A percentile compares a stretch with the other conserved stretches of the same genome.
These are phyloP conservation scores for Trilocha varians DNA, from an alignment of 2,888 invertebrate genomes.

Conservation along the genomic window DNA sequence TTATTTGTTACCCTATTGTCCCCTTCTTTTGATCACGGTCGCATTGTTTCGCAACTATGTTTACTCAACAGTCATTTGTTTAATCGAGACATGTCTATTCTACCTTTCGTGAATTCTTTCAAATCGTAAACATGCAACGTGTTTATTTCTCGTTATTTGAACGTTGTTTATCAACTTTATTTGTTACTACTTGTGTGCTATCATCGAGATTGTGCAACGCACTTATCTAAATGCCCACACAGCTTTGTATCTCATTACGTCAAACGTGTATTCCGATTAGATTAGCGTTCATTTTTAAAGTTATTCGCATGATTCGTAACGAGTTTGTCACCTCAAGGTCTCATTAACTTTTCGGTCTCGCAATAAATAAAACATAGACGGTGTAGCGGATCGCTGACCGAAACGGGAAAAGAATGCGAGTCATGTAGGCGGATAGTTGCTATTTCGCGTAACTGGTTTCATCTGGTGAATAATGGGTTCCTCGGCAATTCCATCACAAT, in stretches of 20 bases:
- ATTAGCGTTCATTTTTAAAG: constrained; percentile 19
- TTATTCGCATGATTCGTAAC: constrained; percentile 9
- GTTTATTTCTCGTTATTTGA: constrained; percentile 41
- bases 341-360: constrained; percentile 7
- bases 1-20: constrained; percentile 67
- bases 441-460: neutral
- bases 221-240: constrained; percentile 18
- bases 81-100: constrained; percentile 45
- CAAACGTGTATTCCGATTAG: constrained; percentile 20
- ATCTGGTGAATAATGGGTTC: too few species aligned
- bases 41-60: constrained; percentile 63
- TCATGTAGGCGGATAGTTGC: neutral
- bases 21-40: constrained; percentile 51
- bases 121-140: constrained; percentile 36
- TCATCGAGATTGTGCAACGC: neutral
- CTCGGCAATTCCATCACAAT: constrained; percentile 19
- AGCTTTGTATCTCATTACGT: constrained; percentile 20
- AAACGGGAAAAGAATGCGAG: neutral
- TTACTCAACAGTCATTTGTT: constrained; percentile 58
- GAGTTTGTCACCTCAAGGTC: constrained; percentile 15
- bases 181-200: constrained; percentile 14
- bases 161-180: constrained; percentile 33
- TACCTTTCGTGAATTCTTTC: constrained; percentile 40
- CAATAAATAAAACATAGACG: too few species aligned
- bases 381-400: neutral